A percentile compares a stretch with the other conserved stretches of the same genome.
These are phyloP conservation scores for Amorpha juglandis DNA, from an alignment of 2,888 invertebrate species.

Conservation along the genomic window DNA sequence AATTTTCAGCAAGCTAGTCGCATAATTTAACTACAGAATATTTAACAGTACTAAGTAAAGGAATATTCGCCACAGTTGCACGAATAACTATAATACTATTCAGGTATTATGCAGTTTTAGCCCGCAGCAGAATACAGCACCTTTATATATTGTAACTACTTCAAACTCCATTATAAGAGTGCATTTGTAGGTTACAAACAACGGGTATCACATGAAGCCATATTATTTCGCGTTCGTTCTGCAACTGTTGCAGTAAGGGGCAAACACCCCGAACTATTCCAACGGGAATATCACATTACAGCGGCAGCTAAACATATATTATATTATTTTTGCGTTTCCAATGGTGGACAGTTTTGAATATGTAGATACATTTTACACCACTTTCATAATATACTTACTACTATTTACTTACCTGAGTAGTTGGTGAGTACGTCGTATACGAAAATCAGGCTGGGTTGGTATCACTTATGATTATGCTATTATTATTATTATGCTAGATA, in stretches of 20 bases:
- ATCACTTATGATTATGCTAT: too few species aligned
- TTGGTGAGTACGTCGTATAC: too few species aligned
- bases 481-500: too few species aligned
- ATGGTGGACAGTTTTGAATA: not conserved
- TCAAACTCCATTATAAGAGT: constrained; percentile 15
- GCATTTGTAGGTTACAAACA: constrained; percentile 22
- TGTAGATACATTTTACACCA: not conserved
- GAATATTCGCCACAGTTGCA: not conserved
- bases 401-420: too few species aligned
- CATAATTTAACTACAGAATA: too few species aligned
- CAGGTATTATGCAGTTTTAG: not conserved
- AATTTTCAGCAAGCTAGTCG: too few species aligned
- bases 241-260: constrained; percentile 4
- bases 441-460: too few species aligned
- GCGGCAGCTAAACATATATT: constrained; percentile 1
- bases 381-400: too few species aligned
- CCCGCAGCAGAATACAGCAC: not conserved
- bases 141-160: constrained; percentile 5
- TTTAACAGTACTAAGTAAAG: not conserved
- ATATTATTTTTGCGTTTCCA: not conserved
- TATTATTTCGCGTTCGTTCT: constrained; percentile 9
- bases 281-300: constrained; percentile 4
- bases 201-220: constrained; percentile 12
- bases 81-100: not conserved
- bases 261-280: constrained; percentile 5